Evolutionary conservation across 2,888 invertebrate genomes (phyloP), one percentile per base, ranked within the genome.

Genomic region (Quadriops clusia): DNA sequence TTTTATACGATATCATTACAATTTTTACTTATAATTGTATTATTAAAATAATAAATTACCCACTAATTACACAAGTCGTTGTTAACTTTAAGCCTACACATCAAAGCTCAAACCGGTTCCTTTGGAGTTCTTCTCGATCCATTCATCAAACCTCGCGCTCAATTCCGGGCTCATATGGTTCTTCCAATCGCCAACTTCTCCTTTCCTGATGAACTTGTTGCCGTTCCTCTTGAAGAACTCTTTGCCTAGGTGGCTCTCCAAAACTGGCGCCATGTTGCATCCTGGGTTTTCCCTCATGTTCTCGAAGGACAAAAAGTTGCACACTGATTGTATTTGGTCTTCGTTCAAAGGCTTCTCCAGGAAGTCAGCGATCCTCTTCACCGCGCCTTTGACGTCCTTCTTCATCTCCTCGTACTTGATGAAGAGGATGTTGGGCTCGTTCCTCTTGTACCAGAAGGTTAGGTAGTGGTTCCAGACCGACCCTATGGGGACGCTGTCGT

Each of bases 331-430:
- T 2, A 86, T 62, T 46, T 86, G 71, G 4, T 72, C 70, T 1
- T 80, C 76, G 0, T 69, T 69, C 9, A 83, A 56, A 6, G 59
- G 53, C 50, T 80, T 79, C 4, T 70, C 70, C 10, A 89, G 60
- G 53, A 87, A 87, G 3, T 63, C 50, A 0, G 85, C 82, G 12
- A 89, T 78, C 50, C 71, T 70, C 15, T 66, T 58, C 3, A 53
- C 36, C 3, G 46, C 72, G 0, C 65, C 65, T 1, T 69, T 64
- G 11, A 85, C 66, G 54, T 91, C 77, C 30, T 63, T 67, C 47
- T 80, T 79, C 74, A 87, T 77, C 34, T 86, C 82, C 61, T 87
- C 87, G 50, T 83, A 87, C 44, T 77, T 80, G 25, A 87, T 62
- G 53, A 85, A 80, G 5, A 86, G 63, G 2, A 87, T 60, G 48